Conservation (phyloP, 2,888 invertebrate genomes). For the Graphium colonna region DNA sequence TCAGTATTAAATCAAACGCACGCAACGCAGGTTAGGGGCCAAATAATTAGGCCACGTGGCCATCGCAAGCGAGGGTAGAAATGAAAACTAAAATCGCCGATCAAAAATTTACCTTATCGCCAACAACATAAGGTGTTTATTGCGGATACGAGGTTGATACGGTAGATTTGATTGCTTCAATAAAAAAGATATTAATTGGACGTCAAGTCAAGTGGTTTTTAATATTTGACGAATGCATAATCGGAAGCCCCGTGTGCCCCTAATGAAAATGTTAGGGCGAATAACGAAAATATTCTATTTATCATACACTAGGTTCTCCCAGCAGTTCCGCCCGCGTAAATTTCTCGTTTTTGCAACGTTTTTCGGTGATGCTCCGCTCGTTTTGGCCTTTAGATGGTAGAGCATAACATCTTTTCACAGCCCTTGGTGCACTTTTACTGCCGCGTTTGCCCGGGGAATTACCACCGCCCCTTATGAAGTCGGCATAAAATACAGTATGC, state of each 20-base stretch:
- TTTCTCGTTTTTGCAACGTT: no score
- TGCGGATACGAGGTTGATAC: slow-evolving; percentile 31
- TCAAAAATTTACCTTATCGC: slow-evolving; percentile 30
- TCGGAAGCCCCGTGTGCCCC: slow-evolving; percentile 15
- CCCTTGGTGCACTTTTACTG: no score
- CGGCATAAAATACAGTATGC: no score
- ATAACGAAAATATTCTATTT: slow-evolving; percentile 1
- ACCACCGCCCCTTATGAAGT: no score
- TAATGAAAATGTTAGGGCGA: slow-evolving; percentile 2
- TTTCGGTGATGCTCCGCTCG: no score
- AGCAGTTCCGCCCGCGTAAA: no score
- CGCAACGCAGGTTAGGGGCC: slow-evolving; percentile 55
- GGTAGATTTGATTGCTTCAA: slow-evolving; percentile 38
- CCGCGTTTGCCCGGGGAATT: no score
- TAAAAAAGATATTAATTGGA: slow-evolving; percentile 60
- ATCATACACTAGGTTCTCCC: no score
- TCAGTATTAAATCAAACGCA: slow-evolving; percentile 70
- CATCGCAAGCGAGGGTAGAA: slow-evolving; percentile 36
- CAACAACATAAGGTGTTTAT: slow-evolving; percentile 28
- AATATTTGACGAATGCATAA: slow-evolving; percentile 32
- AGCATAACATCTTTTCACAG: no score
- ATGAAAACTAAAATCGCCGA: neutral
- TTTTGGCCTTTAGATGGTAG: no score
- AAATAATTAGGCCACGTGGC: slow-evolving; percentile 70
- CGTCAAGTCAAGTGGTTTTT: slow-evolving; percentile 53